Evolutionary conservation across 2,888 invertebrate species (phyloP).

Genomic region (Oscheius onirici): DNA sequence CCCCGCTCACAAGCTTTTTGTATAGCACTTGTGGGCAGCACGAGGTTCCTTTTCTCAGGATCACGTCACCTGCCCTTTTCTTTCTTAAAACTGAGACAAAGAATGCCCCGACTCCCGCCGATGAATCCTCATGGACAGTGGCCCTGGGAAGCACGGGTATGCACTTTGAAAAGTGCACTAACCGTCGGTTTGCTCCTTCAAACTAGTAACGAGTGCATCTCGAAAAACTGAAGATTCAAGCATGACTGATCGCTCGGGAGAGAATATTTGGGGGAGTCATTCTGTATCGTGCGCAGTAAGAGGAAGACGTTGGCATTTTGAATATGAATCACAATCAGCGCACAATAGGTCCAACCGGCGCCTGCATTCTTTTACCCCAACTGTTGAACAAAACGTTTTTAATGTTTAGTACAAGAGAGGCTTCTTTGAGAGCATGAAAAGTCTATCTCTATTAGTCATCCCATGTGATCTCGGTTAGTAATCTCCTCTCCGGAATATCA

Average conservation of each 20-base stretch:
- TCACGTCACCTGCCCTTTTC: background rate
- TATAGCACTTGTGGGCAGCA: too few relatives aligned
- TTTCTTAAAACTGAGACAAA: too few relatives aligned
- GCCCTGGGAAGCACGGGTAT: background rate
- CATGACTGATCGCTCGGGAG: too few relatives aligned
- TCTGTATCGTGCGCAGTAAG: constrained; percentile 1
- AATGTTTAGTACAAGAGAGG: too few relatives aligned
- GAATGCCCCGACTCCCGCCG: background rate
- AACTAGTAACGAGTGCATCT: background rate
- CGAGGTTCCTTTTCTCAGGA: background rate
- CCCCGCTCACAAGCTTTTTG: background rate
- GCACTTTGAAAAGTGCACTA: too few relatives aligned
- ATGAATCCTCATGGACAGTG: background rate
- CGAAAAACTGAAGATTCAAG: too few relatives aligned
- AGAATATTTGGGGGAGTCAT: background rate
- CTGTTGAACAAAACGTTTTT: constrained; percentile 8
- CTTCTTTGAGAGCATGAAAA: too few relatives aligned
- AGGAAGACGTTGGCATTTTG: constrained; percentile 19
- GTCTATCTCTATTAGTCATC: too few relatives aligned
- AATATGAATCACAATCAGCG: constrained; percentile 6
- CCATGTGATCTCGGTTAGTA: too few relatives aligned
- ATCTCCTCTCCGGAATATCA: too few relatives aligned
- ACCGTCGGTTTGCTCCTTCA: background rate
- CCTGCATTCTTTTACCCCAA: constrained; percentile 19
- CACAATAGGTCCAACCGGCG: constrained; percentile 11